phyloP scores from a whole-genome alignment of 1,140 invertebrate genomes.

The Elysia chlorotica region DNA sequence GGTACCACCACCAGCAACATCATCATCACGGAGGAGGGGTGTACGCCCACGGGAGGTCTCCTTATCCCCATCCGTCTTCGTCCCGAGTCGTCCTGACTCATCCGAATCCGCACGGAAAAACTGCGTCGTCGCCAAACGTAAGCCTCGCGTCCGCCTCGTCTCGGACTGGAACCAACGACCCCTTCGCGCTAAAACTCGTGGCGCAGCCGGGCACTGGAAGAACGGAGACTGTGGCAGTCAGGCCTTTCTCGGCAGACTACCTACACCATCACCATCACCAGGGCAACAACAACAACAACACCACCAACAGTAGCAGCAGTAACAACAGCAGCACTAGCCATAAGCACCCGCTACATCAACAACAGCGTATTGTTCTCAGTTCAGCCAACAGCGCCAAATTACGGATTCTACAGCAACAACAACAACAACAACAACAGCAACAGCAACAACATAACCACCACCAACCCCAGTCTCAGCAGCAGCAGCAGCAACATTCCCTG shows the following conservation, averaged over 20 bases:
- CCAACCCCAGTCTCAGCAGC: slow-evolving; percentile 20
- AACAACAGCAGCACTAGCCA: neutral
- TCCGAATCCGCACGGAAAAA: too few species aligned
- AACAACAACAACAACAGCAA: neutral
- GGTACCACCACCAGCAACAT: too few species aligned
- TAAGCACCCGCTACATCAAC: neutral
- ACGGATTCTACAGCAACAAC: neutral
- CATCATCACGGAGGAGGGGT: too few species aligned
- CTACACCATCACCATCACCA: slow-evolving; percentile 14
- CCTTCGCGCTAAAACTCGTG: slow-evolving; percentile 53
- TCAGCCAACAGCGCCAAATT: neutral
- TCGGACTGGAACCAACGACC: too few species aligned
- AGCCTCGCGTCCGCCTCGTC: too few species aligned
- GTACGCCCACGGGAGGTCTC: too few species aligned
- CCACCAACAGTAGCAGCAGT: neutral
- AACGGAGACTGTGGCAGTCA: slow-evolving; percentile 46
- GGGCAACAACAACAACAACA: slow-evolving; percentile 8
- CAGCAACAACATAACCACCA: neutral
- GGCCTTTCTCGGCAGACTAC: slow-evolving; percentile 35
- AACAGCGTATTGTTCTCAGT: too few species aligned
- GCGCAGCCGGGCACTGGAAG: slow-evolving; percentile 48
- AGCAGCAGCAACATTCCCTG: too few species aligned
- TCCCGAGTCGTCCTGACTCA: too few species aligned
- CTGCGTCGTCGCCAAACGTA: too few species aligned
- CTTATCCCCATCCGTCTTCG: too few species aligned